Evolutionary conservation across 2,113 vertebrate genomes (phyloP).

Genomic region (Pampusana beccarii): DNA sequence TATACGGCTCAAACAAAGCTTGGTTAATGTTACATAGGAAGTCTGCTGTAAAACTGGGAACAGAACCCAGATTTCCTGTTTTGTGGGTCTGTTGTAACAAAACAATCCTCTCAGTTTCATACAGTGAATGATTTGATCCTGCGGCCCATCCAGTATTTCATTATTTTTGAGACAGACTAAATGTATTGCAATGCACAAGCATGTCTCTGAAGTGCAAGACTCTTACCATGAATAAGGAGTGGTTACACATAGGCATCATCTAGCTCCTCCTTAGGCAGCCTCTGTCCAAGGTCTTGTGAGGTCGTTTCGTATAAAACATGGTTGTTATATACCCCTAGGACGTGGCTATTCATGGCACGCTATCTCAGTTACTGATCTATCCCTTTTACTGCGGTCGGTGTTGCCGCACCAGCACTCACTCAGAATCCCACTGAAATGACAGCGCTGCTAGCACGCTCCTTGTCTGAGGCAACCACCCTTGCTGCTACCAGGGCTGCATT

Average conservation of each 20-base stretch:
- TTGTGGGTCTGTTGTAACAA: not conserved
- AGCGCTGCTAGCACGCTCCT: accelerated
- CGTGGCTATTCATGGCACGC: not conserved
- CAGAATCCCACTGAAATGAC: not conserved
- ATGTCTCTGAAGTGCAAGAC: not conserved
- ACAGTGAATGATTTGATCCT: not conserved
- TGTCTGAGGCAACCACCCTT: not conserved
- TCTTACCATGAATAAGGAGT: not conserved
- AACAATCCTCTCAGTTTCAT: not conserved
- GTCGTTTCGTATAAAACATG: not conserved
- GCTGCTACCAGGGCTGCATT: not conserved
- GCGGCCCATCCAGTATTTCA: not conserved
- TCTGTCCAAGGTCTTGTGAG: not conserved
- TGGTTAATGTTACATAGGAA: not conserved
- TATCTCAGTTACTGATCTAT: not conserved
- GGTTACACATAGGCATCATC: not conserved
- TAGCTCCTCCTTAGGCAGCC: not conserved
- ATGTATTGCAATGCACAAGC: not conserved
- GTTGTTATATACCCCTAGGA: not conserved
- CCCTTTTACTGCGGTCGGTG: not conserved
- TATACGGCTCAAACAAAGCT: not conserved
- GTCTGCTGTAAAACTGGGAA: not conserved
- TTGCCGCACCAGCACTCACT: not conserved
- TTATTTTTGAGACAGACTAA: not conserved
- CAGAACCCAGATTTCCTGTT: not conserved